Evolutionary conservation across 2,888 invertebrate species (phyloP), one percentile per base, ranked within the genome.

Genomic region (Noctua fimbriata): DNA sequence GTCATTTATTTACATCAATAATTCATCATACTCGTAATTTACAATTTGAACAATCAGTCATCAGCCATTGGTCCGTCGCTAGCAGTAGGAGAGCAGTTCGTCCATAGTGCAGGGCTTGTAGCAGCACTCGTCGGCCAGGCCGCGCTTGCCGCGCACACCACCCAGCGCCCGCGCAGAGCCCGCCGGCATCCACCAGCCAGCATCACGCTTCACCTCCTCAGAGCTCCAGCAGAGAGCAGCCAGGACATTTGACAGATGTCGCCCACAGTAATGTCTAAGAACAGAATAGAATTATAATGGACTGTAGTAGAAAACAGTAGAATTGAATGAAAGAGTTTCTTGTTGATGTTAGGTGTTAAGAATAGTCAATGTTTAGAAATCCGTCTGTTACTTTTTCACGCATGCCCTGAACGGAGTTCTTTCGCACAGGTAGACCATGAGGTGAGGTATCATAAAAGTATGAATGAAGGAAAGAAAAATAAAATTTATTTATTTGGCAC

Each of bases 81-180:
- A 88, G 73, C 91, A 91, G 76, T 91, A 91, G 2, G 78, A 70
- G 10, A 91, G 52, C 70, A 92, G 78, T 60, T 90, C 90, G 2
- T 89, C 81, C 0, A 91, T 28, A 4, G 90, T 88, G 78, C 92
- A 93, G 5, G 90, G 76, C 14, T 91, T 90, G 1, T 88, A 86
- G 63, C 92, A 93, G 87, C 92, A 93, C 73, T 93, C 92, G 14
- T 89, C 80, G 5, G 88, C 89, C 0, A 90, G 81, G 6, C 89
- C 90, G 0, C 85, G 84, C 52, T 85, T 89, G 78, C 73, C 90
- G 21, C 88, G 90, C 81, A 69, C n/a, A 0, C 77, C 80, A 78
- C 44, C 79, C 74, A 80, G 67, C 36, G 72, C 49, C 32, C 58
- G 76, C 44, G 49, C 72, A 14, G 76, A 65, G 0, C 32, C 32